Base-by-base conservation (phyloP, 2,113 vertebrate genomes). In the Eurypyga helias region DNA sequence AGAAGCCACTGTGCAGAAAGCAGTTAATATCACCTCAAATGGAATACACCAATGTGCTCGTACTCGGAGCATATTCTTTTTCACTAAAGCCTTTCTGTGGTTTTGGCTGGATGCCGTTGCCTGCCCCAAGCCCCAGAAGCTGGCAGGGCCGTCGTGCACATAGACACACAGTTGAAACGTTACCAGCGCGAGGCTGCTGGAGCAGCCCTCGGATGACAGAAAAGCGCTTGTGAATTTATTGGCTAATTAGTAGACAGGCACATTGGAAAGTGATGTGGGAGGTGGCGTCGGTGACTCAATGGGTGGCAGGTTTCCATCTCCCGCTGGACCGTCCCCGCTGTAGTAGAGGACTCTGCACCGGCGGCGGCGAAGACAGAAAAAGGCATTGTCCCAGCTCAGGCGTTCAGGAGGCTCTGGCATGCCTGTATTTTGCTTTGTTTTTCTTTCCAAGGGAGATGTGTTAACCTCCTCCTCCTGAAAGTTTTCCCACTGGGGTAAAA, bases 81-180 rank as follows among this genome's bases (percentile, higher is more conserved):
- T 88, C 85, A 13, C 51, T 89, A 29, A 49, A 86, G 78, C 76
- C 57, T 90, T 79, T 66, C 92, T 92, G 97, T 43, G 97, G 93
- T 89, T 97, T 96, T 94, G 96, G 95, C 87, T 29, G 51, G 48
- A 41, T 1, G 57, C 67, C 54, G 31, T n/a, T 4, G 29, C 71
- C 88, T 13, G 83, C 80, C 87, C 84, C 0, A 4, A 73, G 86
- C 78, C 84, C 85, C 84, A 88, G 94, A 72, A 87, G 91, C 87
- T 96, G 95, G 90, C 94, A 96, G 70, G 36, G 29, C 67, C 55
- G 0, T 16, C 10, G 2, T 5, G 1, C 46, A 14, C 43, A 3
- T 9, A 79, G 78, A 73, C 21, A 19, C 16, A 41, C 89, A 61
- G 31, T 5, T 23, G 94, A 96, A 87, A 54, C 13, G 2, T 58